Evolutionary conservation across 2,888 invertebrate genomes (phyloP), one percentile per base, ranked within the genome.

Genomic region (Philopedon plagiatum): DNA sequence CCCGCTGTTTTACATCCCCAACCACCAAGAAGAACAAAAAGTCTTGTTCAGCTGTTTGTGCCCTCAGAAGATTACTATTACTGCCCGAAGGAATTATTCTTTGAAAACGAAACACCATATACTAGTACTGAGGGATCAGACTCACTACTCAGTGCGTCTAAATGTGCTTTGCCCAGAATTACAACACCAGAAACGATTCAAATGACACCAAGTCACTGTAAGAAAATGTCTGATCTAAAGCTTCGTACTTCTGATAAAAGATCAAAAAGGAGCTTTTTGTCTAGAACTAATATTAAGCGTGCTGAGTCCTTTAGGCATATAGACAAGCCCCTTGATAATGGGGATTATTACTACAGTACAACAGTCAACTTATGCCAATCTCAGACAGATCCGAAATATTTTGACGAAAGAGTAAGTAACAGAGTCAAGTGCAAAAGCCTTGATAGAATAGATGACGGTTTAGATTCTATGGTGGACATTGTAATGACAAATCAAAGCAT

Each of bases 1-100:
- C 95, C 94, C 0, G 90, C 90, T 0, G 93, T 92, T 83, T 88
- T 95, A 66, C 88, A 94, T 62, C 94, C 95, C 0, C 93, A 94
- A 82, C 94, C 95, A 54, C 94, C 94, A 0, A 88, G 94, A 76
- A 91, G 92, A 83, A 89, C 93, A 0, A 89, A 91, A 67, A 93
- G 93, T 64, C 83, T 93, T 60, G 88, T 92, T 2, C 93, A 93
- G 83, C 85, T 93, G 56, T 91, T 91, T 79, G 87, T 90, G 49
- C 89, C 90, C 74, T 87, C 89, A 2, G 88, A 88, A 15, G 92
- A 92, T 78, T 85, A 83, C 77, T 77, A 84, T 61, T 84, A 83
- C 65, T 81, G 79, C 26, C 82, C 89, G 83, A 83, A 89, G 86
- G 83, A 89, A 86, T 76, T 89, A 71, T 86, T 85, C 74, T 87